These are phyloP conservation scores for Steinernema feltiae DNA, from an alignment of 1,140 invertebrate species.

Conservation along the genomic window DNA sequence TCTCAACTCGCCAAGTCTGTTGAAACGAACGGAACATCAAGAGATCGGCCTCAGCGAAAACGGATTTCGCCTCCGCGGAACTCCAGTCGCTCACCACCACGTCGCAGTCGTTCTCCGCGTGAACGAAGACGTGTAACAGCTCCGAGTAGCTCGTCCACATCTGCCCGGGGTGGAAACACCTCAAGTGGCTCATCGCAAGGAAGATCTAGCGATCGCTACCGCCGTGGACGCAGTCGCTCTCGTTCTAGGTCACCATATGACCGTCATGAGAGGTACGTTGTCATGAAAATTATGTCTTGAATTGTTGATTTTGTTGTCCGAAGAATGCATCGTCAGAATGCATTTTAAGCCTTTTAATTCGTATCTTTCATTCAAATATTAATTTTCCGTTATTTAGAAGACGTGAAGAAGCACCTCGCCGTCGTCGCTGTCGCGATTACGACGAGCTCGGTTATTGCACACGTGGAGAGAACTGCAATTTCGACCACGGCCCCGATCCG, in stretches of 20 bases:
- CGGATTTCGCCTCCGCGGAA: not conserved
- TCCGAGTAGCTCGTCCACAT: not conserved
- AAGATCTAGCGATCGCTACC: not conserved
- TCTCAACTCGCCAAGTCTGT: not conserved
- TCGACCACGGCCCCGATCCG: constrained; percentile 86
- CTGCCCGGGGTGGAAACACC: not conserved
- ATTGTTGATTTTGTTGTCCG: too few relatives aligned
- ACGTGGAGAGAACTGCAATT: constrained; percentile 85
- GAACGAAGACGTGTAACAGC: not conserved
- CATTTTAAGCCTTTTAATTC: too few relatives aligned
- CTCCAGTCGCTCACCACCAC: not conserved
- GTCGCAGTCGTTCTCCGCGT: not conserved
- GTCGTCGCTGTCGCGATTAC: constrained; percentile 30
- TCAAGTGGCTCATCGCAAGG: too few relatives aligned
- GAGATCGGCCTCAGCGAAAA: not conserved
- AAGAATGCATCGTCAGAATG: too few relatives aligned
- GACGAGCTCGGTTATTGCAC: constrained; percentile 88
- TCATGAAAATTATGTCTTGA: too few relatives aligned
- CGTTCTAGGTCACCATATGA: not conserved
- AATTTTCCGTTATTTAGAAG: not conserved
- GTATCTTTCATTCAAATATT: too few relatives aligned
- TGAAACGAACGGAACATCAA: not conserved
- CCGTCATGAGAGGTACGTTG: not conserved
- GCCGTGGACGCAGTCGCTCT: not conserved
- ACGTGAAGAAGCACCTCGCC: not conserved